Evolutionary conservation across 2,797 vertebrate species (phyloP), one percentile per base, ranked within the genome.

Genomic region (Siniperca undulata): DNA sequence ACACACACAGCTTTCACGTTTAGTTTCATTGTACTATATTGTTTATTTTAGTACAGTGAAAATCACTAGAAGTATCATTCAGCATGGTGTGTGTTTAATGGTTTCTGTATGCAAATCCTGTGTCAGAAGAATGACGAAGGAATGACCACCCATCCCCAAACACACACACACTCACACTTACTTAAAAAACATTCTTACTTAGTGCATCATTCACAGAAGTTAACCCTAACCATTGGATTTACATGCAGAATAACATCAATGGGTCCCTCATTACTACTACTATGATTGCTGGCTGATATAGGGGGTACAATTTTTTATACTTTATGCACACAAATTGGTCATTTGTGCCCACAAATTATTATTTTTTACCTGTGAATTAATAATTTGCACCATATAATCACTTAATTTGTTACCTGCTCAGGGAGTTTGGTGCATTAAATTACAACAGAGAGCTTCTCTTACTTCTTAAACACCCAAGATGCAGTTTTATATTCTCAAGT

Each of bases 41-140:
- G 82, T 80, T 52, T 34, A 68, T 53, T 53, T 83, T 61, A 58
- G 48, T 64, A 78, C 81, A 88, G 82, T 87, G 30, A 55, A 72
- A 73, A 84, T 78, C 70, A 48, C 61, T 36, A 53, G 27, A 77
- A 80, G 72, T 79, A 80, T 83, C 71, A 80, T 82, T 86, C 34
- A 78, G 56, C 20, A 67, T 80, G 77, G 66, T 84, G 71, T 71
- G 65, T 60, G 40, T 74, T 58, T 27, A 61, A 77, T 46, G 22
- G 65, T 72, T 80, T 80, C 38, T 66, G 2, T 62, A 66, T 85
- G 74, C 30, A 80, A 73, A 85, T 85, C 13, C 66, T 56, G n/a
- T 55, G 34, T 36, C 36, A 84, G 44, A 38, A 42, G 36, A 72
- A 36, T 17, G 20, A 24, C 56, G 70, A 30, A 13, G 46, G 59